These are phyloP conservation scores for Mormyrops attenuatus DNA, from an alignment of 2,797 vertebrate species.

Conservation along the genomic window DNA sequence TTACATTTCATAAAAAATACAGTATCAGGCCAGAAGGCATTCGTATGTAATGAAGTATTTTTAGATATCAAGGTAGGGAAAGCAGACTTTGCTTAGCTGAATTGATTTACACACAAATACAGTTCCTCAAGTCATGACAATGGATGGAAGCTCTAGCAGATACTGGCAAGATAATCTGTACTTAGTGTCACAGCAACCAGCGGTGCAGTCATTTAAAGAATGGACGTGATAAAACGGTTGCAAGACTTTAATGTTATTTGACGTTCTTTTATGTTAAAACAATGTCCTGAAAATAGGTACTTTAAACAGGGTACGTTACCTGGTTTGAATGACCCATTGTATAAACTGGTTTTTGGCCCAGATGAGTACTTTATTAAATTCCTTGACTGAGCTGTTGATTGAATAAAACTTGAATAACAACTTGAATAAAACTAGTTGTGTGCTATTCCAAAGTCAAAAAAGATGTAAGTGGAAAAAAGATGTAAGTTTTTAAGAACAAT, in stretches of 20 bases:
- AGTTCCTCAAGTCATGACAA: background rate
- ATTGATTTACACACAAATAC: constrained; percentile 19
- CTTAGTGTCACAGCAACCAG: background rate
- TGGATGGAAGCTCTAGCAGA: background rate
- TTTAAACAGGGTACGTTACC: background rate
- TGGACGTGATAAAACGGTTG: background rate
- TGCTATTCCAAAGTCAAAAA: background rate
- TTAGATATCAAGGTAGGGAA: constrained; percentile 63
- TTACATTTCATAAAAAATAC: constrained; percentile 4
- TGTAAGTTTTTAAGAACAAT: background rate
- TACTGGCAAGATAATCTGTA: background rate
- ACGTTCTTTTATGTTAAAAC: background rate
- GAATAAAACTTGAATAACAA: background rate
- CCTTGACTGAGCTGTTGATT: background rate
- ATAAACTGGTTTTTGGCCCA: background rate
- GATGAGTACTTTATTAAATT: background rate
- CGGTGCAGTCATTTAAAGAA: background rate
- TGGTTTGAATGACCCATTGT: background rate
- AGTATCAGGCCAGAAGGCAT: constrained; percentile 24
- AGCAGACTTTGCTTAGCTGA: constrained; percentile 45
- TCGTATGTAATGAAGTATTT: constrained; percentile 41
- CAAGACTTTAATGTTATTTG: background rate
- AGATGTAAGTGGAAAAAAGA: background rate
- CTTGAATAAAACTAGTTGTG: background rate
- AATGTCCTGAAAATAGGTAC: background rate